Evolutionary conservation across 2,113 vertebrate genomes (phyloP).

Genomic region (Pygoscelis adeliae): DNA sequence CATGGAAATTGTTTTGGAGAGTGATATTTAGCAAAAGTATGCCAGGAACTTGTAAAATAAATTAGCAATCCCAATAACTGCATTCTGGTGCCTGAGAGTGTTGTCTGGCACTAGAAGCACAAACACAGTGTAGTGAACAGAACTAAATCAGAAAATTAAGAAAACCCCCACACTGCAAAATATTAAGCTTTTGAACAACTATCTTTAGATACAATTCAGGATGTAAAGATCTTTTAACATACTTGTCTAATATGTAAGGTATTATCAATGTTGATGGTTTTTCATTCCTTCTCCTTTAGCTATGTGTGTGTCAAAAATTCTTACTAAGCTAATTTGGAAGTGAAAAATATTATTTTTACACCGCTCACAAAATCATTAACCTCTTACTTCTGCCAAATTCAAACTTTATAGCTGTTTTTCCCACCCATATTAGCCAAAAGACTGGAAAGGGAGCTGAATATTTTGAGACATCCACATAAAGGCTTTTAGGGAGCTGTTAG

Average conservation of each 20-base stretch:
- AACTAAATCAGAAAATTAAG: background rate
- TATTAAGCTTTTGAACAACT: background rate
- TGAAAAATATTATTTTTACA: background rate
- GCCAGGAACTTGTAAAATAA: background rate
- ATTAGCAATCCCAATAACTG: background rate
- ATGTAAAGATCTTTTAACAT: background rate
- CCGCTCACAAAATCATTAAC: background rate
- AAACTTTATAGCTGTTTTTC: background rate
- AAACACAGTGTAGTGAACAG: background rate
- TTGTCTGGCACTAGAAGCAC: background rate
- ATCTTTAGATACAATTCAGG: background rate
- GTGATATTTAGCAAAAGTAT: background rate
- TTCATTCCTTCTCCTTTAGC: background rate
- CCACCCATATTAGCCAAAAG: background rate
- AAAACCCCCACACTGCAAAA: background rate
- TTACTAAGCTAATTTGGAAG: background rate
- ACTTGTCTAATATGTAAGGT: background rate
- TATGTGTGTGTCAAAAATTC: background rate
- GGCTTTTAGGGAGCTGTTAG: background rate
- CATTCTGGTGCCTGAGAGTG: background rate
- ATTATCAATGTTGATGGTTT: background rate
- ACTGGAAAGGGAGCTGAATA: background rate
- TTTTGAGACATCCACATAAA: background rate
- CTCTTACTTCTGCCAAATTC: background rate
- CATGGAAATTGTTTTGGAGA: background rate